Percentiles rank a stretch among this genome's conserved stretches.
These are phyloP conservation scores for Onychomys torridus DNA, from an alignment of 2,797 vertebrate species.

Conservation along the genomic window DNA sequence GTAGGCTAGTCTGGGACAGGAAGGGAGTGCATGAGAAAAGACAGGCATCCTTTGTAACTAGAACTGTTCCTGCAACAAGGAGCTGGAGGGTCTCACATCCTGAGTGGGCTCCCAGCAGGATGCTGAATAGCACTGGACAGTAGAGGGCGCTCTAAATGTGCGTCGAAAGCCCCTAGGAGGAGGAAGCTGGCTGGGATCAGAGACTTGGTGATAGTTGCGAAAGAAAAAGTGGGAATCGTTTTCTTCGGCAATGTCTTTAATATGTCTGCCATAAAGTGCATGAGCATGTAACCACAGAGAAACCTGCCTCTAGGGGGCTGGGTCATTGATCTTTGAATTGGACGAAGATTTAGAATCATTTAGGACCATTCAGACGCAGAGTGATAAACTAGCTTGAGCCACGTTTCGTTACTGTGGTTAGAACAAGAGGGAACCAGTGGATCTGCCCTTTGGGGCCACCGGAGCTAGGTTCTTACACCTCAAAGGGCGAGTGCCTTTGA, in stretches of 20 bases:
- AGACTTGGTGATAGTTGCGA: conserved; percentile 51
- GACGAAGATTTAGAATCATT: conserved; percentile 66
- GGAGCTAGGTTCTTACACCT: not conserved
- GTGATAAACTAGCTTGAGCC: conserved; percentile 38
- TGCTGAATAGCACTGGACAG: not conserved
- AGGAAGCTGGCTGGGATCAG: conserved; percentile 39
- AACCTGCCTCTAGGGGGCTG: conserved; percentile 35
- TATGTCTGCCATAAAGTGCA: not conserved
- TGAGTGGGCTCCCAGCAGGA: not conserved
- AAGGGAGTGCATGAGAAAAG: not conserved
- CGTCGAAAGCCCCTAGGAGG: conserved; percentile 8
- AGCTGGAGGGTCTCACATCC: not conserved
- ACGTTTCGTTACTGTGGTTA: conserved; percentile 33
- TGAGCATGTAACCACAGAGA: not conserved
- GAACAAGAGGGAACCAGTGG: not conserved
- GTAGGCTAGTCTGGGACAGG: conserved; percentile 20
- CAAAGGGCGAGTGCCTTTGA: not conserved
- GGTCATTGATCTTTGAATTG: conserved; percentile 66
- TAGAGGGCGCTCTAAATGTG: conserved; percentile 34
- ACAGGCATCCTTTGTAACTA: not conserved
- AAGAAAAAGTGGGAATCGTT: not conserved
- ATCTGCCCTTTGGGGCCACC: conserved; percentile 35
- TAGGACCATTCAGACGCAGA: conserved; percentile 61
- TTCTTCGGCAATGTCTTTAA: not conserved
- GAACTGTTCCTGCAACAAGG: not conserved